phyloP scores from a whole-genome alignment of 2,888 invertebrate genomes.

The Pollenia angustigena region DNA sequence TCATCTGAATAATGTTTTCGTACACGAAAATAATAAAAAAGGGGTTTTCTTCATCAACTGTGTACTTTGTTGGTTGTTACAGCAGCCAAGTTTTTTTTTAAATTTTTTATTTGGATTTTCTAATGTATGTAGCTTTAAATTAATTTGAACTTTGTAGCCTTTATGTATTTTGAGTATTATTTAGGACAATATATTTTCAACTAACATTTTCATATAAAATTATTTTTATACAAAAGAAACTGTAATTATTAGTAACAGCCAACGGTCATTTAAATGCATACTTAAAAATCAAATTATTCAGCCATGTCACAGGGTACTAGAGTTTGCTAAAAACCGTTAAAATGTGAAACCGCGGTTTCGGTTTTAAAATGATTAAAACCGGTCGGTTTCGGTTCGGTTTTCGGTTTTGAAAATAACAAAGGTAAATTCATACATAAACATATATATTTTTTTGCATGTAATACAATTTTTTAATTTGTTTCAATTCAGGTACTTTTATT shows the following conservation, averaged over 20 bases:
- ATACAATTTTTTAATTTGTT: too few relatives aligned
- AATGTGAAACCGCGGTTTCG: too few relatives aligned
- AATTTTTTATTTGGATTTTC: too few relatives aligned
- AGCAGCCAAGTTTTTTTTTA: not conserved
- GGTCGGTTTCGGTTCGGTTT: too few relatives aligned
- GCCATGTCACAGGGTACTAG: too few relatives aligned
- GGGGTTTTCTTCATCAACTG: slow-evolving; percentile 27
- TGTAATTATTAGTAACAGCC: slow-evolving; percentile 30
- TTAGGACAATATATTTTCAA: not conserved
- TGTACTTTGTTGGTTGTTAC: slow-evolving; percentile 4
- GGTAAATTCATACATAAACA: too few relatives aligned
- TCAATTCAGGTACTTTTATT: too few relatives aligned
- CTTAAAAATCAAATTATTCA: not conserved
- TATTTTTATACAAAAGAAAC: not conserved
- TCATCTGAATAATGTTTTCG: slow-evolving; percentile 63
- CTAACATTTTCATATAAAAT: not conserved
- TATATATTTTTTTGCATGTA: too few relatives aligned
- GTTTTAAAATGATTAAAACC: too few relatives aligned
- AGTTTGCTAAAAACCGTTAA: too few relatives aligned
- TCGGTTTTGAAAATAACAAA: too few relatives aligned
- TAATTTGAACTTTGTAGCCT: slow-evolving; percentile 60
- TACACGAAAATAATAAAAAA: slow-evolving; percentile 26
- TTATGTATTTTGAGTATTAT: not conserved
- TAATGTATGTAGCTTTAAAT: slow-evolving; percentile 60
- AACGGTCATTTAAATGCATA: slow-evolving; percentile 44